Conservation (phyloP, 2,113 vertebrate species). For the Tachysurus fulvidraco region DNA sequence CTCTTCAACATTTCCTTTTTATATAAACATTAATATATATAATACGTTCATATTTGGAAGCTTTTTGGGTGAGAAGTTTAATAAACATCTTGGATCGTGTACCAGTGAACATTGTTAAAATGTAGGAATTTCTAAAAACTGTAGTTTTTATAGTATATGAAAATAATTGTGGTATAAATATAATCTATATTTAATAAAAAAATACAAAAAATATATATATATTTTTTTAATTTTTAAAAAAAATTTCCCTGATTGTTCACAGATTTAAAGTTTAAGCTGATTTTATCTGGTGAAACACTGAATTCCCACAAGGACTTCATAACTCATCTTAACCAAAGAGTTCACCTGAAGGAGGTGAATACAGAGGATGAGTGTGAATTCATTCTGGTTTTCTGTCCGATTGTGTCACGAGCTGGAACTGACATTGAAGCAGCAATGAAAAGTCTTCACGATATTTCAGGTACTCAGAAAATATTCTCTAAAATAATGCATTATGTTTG, state of each 20-base stretch:
- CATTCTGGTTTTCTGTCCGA: slow-evolving; percentile 6
- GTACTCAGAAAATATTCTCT: neutral
- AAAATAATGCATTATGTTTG: neutral
- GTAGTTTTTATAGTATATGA: too few species aligned
- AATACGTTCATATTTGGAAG: neutral
- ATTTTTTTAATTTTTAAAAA: too few species aligned
- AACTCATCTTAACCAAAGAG: neutral
- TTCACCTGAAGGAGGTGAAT: neutral
- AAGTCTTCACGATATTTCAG: neutral
- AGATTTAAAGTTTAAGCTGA: neutral
- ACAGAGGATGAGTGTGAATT: neutral
- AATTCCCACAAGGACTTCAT: neutral
- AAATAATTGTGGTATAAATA: too few species aligned
- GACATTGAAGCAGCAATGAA: slow-evolving; percentile 3
- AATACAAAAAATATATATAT: neutral
- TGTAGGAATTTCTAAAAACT: neutral
- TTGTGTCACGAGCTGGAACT: slow-evolving; percentile 2
- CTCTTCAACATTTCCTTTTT: neutral
- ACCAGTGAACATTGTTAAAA: neutral
- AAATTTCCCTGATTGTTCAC: neutral
- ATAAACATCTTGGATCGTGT: neutral
- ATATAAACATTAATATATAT: neutral
- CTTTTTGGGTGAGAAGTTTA: neutral
- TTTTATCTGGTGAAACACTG: neutral
- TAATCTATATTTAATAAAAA: neutral